Evolutionary conservation across 1,140 invertebrate genomes (phyloP), one percentile per base, ranked within the genome.

Genomic region (Ceratoteleas bidentatus): DNA sequence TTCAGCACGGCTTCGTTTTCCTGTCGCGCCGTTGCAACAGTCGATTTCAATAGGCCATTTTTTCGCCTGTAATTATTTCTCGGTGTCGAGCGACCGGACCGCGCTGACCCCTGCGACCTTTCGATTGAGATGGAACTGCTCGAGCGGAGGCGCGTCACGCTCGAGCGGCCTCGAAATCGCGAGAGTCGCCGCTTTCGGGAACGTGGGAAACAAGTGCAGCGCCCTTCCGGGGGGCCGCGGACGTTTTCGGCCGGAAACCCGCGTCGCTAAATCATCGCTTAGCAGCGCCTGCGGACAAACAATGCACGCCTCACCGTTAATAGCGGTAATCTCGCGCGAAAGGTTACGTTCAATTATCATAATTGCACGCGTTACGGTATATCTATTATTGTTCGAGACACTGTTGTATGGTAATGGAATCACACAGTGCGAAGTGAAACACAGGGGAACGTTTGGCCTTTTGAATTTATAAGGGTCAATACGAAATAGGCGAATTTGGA

Each of bases 81-180:
- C 54, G 70, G 58, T 56, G 54, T 65, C 70, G 40, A 58, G 57
- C 45, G 70, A 61, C 62, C 40, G 24, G 24, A 1, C 11, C 5
- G 50, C 38, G 66, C 47, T 79, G 66, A 72, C 36, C 66, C 24
- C 52, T 9, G 6, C 66, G 54, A 78, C 75, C 76, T 64, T 61
- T 66, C 54, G 56, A 72, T 79, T 53, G 60, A 79, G 76, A 79
- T 49, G 52, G 43, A 77, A 58, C 33, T 24, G 38, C 62, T 56
- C 61, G 50, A 62, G 15, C 56, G 38, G 61, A 24, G 36, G 49
- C 66, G 72, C 54, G 76, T 76, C 53, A 73, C 75, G 83, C 60
- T 74, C 83, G 74, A 76, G 64, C 58, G 75, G 76, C 72, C 83
- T 84, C 83, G 78, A 82, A 84, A 82, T 84, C 75, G 75, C 64